phyloP scores from a whole-genome alignment of 2,888 invertebrate genomes.

The Plebejus anna region DNA sequence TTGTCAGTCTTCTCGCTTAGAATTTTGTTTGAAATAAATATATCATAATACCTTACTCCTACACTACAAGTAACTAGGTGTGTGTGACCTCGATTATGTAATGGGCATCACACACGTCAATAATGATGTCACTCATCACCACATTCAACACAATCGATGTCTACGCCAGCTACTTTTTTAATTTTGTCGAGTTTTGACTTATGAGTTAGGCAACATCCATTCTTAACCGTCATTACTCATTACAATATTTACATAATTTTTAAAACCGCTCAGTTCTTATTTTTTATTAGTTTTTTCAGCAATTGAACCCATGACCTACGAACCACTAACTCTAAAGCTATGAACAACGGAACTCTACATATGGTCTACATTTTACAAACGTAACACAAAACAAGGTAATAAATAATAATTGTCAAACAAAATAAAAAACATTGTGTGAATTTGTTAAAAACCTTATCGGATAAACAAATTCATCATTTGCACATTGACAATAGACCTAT shows the following conservation, averaged over 20 bases:
- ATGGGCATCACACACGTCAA: neutral
- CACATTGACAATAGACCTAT: constrained; percentile 30
- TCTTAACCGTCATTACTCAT: neutral
- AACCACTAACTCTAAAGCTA: neutral
- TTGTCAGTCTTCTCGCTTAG: too few species aligned
- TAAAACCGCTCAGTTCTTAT: too few species aligned
- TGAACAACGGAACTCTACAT: neutral
- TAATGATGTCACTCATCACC: constrained; percentile 8
- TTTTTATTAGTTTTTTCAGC: too few species aligned
- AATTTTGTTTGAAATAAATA: too few species aligned
- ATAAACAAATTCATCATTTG: neutral
- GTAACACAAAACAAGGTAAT: neutral
- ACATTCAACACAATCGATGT: constrained; percentile 13
- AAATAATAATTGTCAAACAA: neutral
- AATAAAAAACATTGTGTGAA: too few species aligned
- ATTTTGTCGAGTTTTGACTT: neutral
- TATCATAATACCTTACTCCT: neutral
- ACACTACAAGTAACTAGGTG: neutral
- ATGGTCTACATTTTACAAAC: neutral
- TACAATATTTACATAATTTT: neutral
- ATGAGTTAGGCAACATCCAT: neutral
- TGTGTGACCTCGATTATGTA: neutral
- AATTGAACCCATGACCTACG: neutral
- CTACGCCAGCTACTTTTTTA: neutral
- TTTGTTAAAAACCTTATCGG: neutral